Percentiles rank a stretch among this genome's conserved stretches.
Conservation (phyloP, 2,797 vertebrate genomes). For the Balearica regulorum region DNA sequence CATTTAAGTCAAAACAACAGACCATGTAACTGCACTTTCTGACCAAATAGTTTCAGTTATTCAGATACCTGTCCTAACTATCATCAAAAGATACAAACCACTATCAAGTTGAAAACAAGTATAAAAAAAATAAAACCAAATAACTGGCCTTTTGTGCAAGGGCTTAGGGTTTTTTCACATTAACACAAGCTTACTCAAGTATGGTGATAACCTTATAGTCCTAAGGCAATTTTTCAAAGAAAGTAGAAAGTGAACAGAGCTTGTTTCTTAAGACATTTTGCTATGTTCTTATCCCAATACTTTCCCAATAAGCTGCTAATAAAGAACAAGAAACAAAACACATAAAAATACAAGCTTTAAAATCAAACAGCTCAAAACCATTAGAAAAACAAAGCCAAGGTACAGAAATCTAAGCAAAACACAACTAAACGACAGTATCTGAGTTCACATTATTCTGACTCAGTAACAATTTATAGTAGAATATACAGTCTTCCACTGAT, state of each 20-base stretch:
- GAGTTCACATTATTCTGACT: not conserved
- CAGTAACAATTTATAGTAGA: not conserved
- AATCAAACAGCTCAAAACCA: not conserved
- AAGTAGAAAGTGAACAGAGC: not conserved
- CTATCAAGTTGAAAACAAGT: not conserved
- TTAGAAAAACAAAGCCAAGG: not conserved
- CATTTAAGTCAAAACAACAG: not conserved
- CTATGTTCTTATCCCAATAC: not conserved
- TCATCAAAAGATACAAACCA: not conserved
- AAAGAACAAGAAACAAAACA: not conserved
- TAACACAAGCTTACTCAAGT: not conserved
- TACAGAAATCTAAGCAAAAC: not conserved
- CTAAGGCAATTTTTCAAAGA: not conserved
- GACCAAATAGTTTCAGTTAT: not conserved
- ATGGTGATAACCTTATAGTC: not conserved
- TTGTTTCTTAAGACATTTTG: not conserved
- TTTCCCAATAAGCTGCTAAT: not conserved
- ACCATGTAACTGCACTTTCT: not conserved
- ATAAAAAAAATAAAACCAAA: not conserved
- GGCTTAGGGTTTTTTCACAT: not conserved
- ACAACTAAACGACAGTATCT: not conserved
- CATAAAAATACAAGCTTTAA: not conserved
- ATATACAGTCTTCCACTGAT: not conserved
- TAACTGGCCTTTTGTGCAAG: not conserved
- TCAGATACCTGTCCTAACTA: not conserved